Conservation (phyloP, 1,140 invertebrate species). For the Plodia interpunctella region DNA sequence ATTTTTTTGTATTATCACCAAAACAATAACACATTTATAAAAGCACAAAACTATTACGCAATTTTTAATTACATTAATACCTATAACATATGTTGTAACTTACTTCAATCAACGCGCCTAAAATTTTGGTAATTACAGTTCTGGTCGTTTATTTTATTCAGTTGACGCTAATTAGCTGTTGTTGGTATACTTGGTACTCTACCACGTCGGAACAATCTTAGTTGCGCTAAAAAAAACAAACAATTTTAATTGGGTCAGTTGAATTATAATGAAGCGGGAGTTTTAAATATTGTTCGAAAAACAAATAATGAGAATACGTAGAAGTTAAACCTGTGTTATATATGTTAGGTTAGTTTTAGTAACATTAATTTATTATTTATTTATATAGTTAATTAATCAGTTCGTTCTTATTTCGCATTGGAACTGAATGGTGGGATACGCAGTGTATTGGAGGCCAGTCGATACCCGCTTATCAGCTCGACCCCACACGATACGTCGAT, state of each 20-base stretch:
- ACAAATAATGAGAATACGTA: not conserved
- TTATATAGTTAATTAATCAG: not conserved
- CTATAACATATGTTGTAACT: too few relatives aligned
- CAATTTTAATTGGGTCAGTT: slow-evolving; percentile 9
- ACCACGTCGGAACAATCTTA: slow-evolving; percentile 7
- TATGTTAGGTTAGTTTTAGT: too few relatives aligned
- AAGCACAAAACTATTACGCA: too few relatives aligned
- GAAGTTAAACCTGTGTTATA: not conserved
- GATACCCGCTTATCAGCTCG: slow-evolving; percentile 10
- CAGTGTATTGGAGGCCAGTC: slow-evolving; percentile 5
- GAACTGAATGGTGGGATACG: slow-evolving; percentile 7
- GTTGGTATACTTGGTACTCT: too few relatives aligned
- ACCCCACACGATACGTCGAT: slow-evolving; percentile 8
- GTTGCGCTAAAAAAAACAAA: slow-evolving; percentile 9
- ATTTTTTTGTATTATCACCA: too few relatives aligned
- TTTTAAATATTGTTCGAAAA: not conserved
- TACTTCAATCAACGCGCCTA: too few relatives aligned
- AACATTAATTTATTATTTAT: too few relatives aligned
- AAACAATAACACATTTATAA: too few relatives aligned
- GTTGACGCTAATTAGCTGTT: too few relatives aligned
- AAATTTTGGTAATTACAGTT: too few relatives aligned
- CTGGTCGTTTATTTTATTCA: too few relatives aligned
- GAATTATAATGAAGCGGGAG: not conserved
- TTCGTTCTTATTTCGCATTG: not conserved
- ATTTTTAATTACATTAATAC: too few relatives aligned